Evolutionary conservation across 2,888 invertebrate species (phyloP), one percentile per base, ranked within the genome.

Genomic region (Andrena praecox): DNA sequence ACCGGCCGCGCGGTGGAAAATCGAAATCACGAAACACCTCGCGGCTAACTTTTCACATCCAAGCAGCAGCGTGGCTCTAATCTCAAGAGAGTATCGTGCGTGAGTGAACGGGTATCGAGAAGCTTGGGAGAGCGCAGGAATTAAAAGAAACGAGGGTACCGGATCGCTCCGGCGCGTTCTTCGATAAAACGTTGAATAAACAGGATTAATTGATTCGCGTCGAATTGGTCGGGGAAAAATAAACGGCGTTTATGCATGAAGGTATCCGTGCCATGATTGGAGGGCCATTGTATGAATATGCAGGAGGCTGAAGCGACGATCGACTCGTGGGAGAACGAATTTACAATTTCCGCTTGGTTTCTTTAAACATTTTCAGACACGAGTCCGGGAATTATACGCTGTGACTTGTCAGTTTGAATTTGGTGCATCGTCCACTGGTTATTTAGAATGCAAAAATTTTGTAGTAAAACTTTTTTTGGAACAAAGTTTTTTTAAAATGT

Each of bases 21-120:
- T n/a, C 48, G 73, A 73, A 73, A 71, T 80, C 72, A 35, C 67
- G n/a, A 35, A 24, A 12, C 56, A 62, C 31, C 63, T 20, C n/a
- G 56, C 42, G 12, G 10, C 4, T 29, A 62, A 71, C 50, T 64
- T 64, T 59, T 31, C 60, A 24, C 12, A 10, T 12, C 3, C 4
- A 10, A 31, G 12, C 27, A 56, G 56, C 42, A 27, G 56, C 56
- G 56, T 56, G 56, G 24, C 20, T 56, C 10, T 56, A 27, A 12
- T 24, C 24, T 12, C 4, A 10, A 24, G 12, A 27, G 56, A 56
- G 27, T 24, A 10, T 4, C 56, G 56, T 12, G 56, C 20, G 4
- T 5, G 56, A 24, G 54, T 20, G 54, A 54, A 54, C 8, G 0
- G n/a, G 2, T 54, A 20, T 20, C 2, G 27, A 5, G 16, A 5